Evolutionary conservation across 2,113 vertebrate species (phyloP).

Genomic region (Myotis lucifugus): DNA sequence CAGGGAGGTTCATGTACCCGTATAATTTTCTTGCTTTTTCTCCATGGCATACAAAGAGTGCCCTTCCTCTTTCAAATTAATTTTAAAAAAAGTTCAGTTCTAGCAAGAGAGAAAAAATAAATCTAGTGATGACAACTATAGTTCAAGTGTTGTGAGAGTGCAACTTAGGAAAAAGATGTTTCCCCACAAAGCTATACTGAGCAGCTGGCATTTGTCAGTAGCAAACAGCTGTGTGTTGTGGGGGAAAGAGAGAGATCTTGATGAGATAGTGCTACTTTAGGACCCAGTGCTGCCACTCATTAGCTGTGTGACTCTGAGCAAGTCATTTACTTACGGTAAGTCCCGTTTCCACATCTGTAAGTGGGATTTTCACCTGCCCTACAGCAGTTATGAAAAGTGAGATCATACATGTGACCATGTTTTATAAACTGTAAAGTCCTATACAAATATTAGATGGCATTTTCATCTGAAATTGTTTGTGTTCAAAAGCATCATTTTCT

Average conservation of each 20-base stretch:
- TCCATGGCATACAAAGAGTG: neutral
- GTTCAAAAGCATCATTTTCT: constrained; percentile 27
- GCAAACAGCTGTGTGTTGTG: neutral
- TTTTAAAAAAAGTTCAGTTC: neutral
- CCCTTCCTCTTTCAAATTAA: neutral
- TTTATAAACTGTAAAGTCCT: constrained; percentile 11
- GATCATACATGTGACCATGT: neutral
- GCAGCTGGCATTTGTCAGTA: neutral
- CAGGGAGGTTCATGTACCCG: neutral
- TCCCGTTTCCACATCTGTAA: neutral
- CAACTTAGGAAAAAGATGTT: neutral
- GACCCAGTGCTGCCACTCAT: neutral
- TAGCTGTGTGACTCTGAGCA: neutral
- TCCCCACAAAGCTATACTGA: neutral
- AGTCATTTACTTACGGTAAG: neutral
- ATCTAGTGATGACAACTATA: neutral
- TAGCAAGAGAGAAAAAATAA: neutral
- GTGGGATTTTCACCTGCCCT: neutral
- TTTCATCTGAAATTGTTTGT: constrained; percentile 40
- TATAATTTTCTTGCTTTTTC: neutral
- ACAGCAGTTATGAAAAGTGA: neutral
- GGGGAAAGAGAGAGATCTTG: neutral
- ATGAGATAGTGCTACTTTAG: neutral
- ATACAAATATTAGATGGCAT: neutral
- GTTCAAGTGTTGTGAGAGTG: neutral